These are phyloP conservation scores for Heliconius himera DNA, from an alignment of 1,140 invertebrate genomes.

Conservation along the genomic window DNA sequence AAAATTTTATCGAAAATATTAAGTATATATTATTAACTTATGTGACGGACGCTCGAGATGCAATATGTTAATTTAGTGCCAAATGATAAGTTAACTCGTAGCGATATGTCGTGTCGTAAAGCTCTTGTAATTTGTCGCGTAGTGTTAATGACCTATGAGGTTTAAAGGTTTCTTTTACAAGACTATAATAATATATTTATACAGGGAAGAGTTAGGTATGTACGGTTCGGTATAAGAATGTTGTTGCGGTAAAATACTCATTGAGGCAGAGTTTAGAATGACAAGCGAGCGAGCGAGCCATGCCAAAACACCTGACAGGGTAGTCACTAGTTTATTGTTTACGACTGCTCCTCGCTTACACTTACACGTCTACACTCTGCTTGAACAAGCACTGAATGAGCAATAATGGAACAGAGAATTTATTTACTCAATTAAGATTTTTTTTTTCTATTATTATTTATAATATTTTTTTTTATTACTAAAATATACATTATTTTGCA, in stretches of 20 bases:
- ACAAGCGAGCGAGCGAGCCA: conserved; percentile 36
- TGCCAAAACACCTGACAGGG: conserved; percentile 29
- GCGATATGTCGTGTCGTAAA: conserved; percentile 80
- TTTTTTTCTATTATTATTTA: conserved; percentile 71
- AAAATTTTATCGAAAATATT: conserved; percentile 56
- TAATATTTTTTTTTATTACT: conserved; percentile 68
- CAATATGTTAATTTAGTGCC: conserved; percentile 82
- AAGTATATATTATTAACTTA: conserved; percentile 66
- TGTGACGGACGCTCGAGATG: conserved; percentile 78
- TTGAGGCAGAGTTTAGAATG: conserved; percentile 76
- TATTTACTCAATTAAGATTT: conserved; percentile 81
- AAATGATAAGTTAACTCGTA: conserved; percentile 82
- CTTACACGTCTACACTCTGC: conserved; percentile 72
- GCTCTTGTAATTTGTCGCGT: conserved; percentile 79
- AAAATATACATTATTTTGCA: conserved; percentile 79
- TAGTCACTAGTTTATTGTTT: conserved; percentile 34
- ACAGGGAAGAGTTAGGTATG: conserved; percentile 80
- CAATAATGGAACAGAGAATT: conserved; percentile 79
- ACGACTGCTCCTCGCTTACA: conserved; percentile 34
- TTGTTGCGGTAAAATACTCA: conserved; percentile 80
- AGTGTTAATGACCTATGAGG: conserved; percentile 79
- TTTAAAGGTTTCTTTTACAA: conserved; percentile 80
- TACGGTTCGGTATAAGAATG: conserved; percentile 77
- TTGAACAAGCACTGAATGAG: conserved; percentile 73
- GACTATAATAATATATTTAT: conserved; percentile 80